Evolutionary conservation across 2,113 vertebrate species (phyloP).

Genomic region (Pelusios castaneus): DNA sequence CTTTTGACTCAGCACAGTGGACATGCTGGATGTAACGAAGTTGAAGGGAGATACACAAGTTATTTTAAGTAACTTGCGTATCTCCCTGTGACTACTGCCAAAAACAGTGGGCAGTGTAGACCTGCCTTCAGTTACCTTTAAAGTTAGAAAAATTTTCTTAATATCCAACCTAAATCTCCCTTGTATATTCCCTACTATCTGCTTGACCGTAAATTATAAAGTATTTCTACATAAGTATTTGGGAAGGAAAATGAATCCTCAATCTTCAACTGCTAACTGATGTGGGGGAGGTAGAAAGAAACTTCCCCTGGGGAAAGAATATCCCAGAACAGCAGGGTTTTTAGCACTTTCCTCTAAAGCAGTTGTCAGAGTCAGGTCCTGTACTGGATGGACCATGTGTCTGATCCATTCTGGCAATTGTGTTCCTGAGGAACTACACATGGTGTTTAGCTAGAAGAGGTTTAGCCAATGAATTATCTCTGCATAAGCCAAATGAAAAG

Average conservation of each 20-base stretch:
- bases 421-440: not conserved
- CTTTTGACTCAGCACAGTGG: no score
- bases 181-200: not conserved
- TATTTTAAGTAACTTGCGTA: no score
- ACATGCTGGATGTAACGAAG: no score
- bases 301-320: not conserved
- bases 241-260: not conserved
- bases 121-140: not conserved
- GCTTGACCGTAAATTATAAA: not conserved
- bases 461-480: not conserved
- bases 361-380: not conserved
- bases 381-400: not conserved
- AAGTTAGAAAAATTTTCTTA: not conserved
- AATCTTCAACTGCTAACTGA: not conserved
- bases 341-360: not conserved
- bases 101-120: no score
- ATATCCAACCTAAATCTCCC: not conserved
- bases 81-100: no score
- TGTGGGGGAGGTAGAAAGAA: not conserved
- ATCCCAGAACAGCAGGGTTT: accelerated
- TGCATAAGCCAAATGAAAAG: not conserved
- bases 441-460: not conserved
- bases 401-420: not conserved
- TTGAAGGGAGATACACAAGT: no score
- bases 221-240: not conserved